Evolutionary conservation across 2,888 invertebrate genomes (phyloP).

Genomic region (Pyrgus malvae): DNA sequence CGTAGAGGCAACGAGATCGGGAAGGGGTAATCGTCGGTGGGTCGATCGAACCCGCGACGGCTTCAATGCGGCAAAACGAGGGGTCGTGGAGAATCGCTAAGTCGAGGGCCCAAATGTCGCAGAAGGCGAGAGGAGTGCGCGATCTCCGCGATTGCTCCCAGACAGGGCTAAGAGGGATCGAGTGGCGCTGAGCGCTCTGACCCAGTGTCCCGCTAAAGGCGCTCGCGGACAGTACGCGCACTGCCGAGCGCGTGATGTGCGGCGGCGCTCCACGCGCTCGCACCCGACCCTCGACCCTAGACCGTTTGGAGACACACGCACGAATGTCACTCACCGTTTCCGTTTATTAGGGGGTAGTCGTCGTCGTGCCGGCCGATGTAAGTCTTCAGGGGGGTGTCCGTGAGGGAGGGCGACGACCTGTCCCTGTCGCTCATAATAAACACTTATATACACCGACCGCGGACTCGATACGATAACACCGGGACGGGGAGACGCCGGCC

Average conservation of each 20-base stretch:
- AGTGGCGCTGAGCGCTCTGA: constrained; percentile 4
- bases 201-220: constrained; percentile 7
- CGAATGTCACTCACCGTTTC: constrained; percentile 82
- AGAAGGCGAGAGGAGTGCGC: constrained; percentile 32
- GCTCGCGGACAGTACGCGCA: constrained; percentile 28
- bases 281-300: constrained; percentile 40
- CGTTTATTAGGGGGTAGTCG: constrained; percentile 89
- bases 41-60: constrained; percentile 67
- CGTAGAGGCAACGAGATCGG: constrained; percentile 40
- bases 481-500: constrained; percentile 67
- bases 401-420: constrained; percentile 93
- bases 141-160: too few species aligned
- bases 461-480: constrained; percentile 62
- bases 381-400: constrained; percentile 93
- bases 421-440: constrained; percentile 95
- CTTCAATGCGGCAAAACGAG: constrained; percentile 68
- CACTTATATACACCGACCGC: constrained; percentile 68
- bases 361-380: constrained; percentile 92
- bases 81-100: constrained; percentile 23
- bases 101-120: constrained; percentile 22
- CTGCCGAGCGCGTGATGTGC: constrained; percentile 42
- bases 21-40: constrained; percentile 51
- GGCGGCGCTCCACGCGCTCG: constrained; percentile 38
- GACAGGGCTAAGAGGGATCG: too few species aligned
- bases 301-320: constrained; percentile 31